Conservation (phyloP, 2,888 invertebrate species). For the Anorthoa munda region DNA sequence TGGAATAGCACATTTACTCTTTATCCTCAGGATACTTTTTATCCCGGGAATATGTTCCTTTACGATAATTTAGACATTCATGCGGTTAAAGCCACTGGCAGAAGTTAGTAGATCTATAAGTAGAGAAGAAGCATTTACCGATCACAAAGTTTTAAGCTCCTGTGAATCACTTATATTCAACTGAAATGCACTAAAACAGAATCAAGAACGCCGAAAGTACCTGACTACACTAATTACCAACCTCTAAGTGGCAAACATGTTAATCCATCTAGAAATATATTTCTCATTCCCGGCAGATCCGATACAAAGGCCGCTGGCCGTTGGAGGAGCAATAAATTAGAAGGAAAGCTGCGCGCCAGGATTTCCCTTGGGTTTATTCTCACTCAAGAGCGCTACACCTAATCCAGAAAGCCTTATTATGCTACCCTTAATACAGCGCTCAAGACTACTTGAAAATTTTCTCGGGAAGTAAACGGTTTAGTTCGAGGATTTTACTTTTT, state of each 20-base stretch:
- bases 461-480: conserved; percentile 85
- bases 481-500: conserved; percentile 72
- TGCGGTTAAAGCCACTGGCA: too few relatives aligned
- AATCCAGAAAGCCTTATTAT: conserved; percentile 91
- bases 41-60: too few relatives aligned
- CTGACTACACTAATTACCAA: conserved; percentile 83
- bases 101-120: not conserved
- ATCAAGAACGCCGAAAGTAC: conserved; percentile 70
- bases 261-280: conserved; percentile 89
- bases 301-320: conserved; percentile 90
- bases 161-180: conserved; percentile 11
- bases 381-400: conserved; percentile 90
- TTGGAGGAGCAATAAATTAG: conserved; percentile 90
- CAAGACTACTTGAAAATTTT: conserved; percentile 91
- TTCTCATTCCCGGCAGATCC: conserved; percentile 87
- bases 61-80: too few relatives aligned
- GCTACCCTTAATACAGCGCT: conserved; percentile 90
- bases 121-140: not conserved
- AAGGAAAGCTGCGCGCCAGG: conserved; percentile 90
- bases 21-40: too few relatives aligned
- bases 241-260: conserved; percentile 84
- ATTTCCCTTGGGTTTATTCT: conserved; percentile 91
- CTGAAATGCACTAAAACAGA: conserved; percentile 18
- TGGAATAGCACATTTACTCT: too few relatives aligned
- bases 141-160: not conserved